These are phyloP conservation scores for Ctenodactylus gundi DNA, from an alignment of 2,113 vertebrate genomes.

Conservation along the genomic window DNA sequence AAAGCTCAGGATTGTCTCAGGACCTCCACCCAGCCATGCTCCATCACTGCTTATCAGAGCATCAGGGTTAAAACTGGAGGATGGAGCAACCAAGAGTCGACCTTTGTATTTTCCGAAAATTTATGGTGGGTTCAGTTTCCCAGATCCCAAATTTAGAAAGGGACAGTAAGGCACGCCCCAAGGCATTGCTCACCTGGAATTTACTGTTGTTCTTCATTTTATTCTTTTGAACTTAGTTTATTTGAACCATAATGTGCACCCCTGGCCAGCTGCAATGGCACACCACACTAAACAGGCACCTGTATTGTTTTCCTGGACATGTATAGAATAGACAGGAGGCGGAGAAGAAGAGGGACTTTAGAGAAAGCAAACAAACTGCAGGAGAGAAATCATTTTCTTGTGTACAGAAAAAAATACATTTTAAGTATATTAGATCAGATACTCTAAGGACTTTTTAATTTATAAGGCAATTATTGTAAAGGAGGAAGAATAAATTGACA, in stretches of 20 bases:
- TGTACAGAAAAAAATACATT: neutral
- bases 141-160: neutral
- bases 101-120: neutral
- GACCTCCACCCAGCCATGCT: neutral
- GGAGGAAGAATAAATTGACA: slow-evolving; percentile 36
- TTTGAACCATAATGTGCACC: neutral
- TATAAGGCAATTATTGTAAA: slow-evolving; percentile 24
- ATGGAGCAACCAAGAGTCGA: neutral
- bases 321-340: neutral
- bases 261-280: neutral
- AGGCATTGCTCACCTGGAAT: neutral
- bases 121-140: neutral
- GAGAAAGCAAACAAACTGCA: neutral
- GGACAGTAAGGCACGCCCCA: neutral
- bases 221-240: neutral
- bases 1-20: neutral
- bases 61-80: neutral
- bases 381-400: neutral
- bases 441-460: neutral
- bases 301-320: neutral
- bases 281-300: neutral
- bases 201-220: neutral
- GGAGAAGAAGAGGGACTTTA: neutral
- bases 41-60: neutral
- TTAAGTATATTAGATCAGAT: neutral